These are phyloP conservation scores for Lasioglossum villosulum DNA, from an alignment of 2,888 invertebrate genomes.

Conservation along the genomic window DNA sequence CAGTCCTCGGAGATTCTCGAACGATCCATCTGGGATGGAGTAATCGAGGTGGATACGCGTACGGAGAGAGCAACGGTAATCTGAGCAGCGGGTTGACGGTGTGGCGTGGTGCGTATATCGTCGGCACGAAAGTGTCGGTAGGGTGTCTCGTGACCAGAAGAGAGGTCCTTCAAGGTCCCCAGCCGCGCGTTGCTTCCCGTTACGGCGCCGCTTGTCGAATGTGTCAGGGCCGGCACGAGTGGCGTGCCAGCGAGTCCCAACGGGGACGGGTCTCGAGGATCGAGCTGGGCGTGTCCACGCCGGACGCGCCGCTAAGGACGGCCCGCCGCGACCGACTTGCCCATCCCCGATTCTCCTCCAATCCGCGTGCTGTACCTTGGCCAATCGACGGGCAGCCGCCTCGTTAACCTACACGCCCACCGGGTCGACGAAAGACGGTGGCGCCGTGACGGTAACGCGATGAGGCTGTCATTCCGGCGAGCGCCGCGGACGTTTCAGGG, in stretches of 20 bases:
- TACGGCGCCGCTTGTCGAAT: slow-evolving; percentile 85
- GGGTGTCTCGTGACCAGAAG: slow-evolving; percentile 73
- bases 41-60: slow-evolving; percentile 44
- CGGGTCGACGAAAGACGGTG: slow-evolving; percentile 71
- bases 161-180: slow-evolving; percentile 81
- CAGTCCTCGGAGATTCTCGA: slow-evolving; percentile 47
- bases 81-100: slow-evolving; percentile 56
- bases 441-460: slow-evolving; percentile 77
- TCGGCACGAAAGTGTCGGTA: slow-evolving; percentile 65
- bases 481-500: slow-evolving; percentile 72
- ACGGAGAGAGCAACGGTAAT: slow-evolving; percentile 47
- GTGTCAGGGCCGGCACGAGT: slow-evolving; percentile 83
- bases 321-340: slow-evolving; percentile 60
- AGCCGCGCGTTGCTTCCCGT: slow-evolving; percentile 85
- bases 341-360: slow-evolving; percentile 66
- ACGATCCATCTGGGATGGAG: slow-evolving; percentile 54
- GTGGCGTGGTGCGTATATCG: slow-evolving; percentile 66
- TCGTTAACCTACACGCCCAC: slow-evolving; percentile 59
- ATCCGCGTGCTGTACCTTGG: slow-evolving; percentile 32
- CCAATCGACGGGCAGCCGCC: slow-evolving; percentile 62
- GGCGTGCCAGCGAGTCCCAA: slow-evolving; percentile 82
- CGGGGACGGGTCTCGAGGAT: slow-evolving; percentile 77
- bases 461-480: slow-evolving; percentile 80
- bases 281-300: slow-evolving; percentile 68
- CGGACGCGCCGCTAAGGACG: slow-evolving; percentile 66